A percentile compares a stretch with the other conserved stretches of the same genome.
phyloP scores from a whole-genome alignment of 2,797 vertebrate species.

The Novumbra hubbsi region DNA sequence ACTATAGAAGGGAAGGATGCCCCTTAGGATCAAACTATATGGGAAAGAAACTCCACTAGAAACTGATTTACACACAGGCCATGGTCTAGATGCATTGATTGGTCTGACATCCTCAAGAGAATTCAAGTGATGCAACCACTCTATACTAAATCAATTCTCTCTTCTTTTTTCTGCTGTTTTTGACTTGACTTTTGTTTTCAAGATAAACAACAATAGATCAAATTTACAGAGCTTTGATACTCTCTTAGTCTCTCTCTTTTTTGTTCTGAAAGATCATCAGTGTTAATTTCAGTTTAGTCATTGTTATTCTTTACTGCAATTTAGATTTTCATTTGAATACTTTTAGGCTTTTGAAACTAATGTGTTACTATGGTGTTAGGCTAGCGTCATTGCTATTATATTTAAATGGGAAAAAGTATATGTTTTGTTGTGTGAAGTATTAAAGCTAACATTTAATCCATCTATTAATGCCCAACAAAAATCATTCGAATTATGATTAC shows the following conservation, averaged over 20 bases:
- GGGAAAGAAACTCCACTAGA: constrained; percentile 14
- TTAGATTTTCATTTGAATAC: constrained; percentile 42
- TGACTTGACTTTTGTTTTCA: constrained; percentile 33
- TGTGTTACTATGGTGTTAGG: constrained; percentile 54
- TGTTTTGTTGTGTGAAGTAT: constrained; percentile 61
- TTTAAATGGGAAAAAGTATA: constrained; percentile 33
- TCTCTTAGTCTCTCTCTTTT: constrained; percentile 20
- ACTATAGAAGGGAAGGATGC: constrained; percentile 38
- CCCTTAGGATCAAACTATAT: constrained; percentile 34
- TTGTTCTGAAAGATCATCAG: constrained; percentile 22
- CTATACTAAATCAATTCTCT: constrained; percentile 14
- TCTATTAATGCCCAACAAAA: constrained; percentile 20
- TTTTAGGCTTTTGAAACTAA: constrained; percentile 41
- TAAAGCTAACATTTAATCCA: constrained; percentile 55
- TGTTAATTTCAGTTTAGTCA: constrained; percentile 48
- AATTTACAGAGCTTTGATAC: constrained; percentile 22
- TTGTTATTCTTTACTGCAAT: constrained; percentile 41
- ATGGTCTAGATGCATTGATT: constrained; percentile 9
- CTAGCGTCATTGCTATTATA: constrained; percentile 33
- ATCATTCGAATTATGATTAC: constrained; percentile 21
- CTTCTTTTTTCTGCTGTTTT: constrained; percentile 6
- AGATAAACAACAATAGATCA: constrained; percentile 23
- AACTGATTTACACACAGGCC: not conserved
- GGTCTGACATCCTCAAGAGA: not conserved
- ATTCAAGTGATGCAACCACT: not conserved